Evolutionary conservation across 23 tunicate genomes (phyloP), one percentile per base, ranked within the genome.

Genomic region (Botrylloides violaceus): DNA sequence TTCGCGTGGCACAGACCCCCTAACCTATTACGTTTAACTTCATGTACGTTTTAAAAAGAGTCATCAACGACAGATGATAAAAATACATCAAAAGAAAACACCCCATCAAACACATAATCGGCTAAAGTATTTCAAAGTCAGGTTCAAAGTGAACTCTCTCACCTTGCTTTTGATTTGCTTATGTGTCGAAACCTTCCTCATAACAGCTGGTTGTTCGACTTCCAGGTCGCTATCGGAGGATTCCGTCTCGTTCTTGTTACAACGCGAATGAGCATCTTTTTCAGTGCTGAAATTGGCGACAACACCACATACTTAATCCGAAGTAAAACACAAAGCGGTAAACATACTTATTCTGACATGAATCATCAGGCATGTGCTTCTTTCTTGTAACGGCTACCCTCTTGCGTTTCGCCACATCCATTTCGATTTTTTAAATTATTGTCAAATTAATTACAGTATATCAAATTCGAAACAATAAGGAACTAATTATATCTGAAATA

Each of bases 151-250:
- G n/a, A n/a, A n/a, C n/a, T n/a, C 32, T 35, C 49, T 65, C 43
- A 80, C 94, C 85, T 81, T 82, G 47, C 80, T 76, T 25, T 78
- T 64, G 18, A 87, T 48, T 65, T 87, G 96, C 58, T 71, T 87
- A 47, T 78, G 62, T 1, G 96, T 87, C 28, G 96, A 87, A 36
- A 87, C 96, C 76, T 87, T 87, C 48, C 96, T 77, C 76, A 87
- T 36, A 0, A 58, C 49, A 3, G 36, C 37, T 58, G 64, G 73
- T 4, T 68, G 76, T n/a, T 76, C 34, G 6, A 39, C 73, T 28
- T 79, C 84, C 32, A 55, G 76, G 32, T 86, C 95, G 62, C 85
- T 80, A 49, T 80, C 85, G 1, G 85, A 86, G 28, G 84, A 73
- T 18, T 34, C 26, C 30, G 65, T 23, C 53, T 43, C 53, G 53